phyloP scores from a whole-genome alignment of 2,113 vertebrate species.

The Epinephelus cyanopodus region DNA sequence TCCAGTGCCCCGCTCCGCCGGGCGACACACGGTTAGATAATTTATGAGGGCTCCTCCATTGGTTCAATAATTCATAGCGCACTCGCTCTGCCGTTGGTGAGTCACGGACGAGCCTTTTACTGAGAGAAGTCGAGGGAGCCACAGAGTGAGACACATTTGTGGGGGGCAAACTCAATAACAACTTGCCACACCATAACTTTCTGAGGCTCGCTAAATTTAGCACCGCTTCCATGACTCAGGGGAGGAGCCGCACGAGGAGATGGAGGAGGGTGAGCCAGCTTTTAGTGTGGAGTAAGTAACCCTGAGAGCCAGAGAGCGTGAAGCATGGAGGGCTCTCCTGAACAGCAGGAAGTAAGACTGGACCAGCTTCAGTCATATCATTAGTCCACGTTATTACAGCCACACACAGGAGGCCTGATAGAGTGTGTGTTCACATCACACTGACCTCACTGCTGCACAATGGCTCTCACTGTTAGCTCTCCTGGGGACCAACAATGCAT shows the following conservation, averaged over 20 bases:
- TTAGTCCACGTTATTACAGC: constrained; percentile 14
- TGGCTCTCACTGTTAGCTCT: constrained; percentile 44
- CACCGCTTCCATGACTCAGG: constrained; percentile 55
- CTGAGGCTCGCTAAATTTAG: constrained; percentile 69
- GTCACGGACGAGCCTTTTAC: constrained; percentile 72
- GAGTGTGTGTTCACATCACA: constrained; percentile 15
- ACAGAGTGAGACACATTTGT: constrained; percentile 31
- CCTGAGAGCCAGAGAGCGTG: constrained; percentile 29
- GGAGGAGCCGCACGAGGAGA: constrained; percentile 19
- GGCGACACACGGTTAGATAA: constrained; percentile 72
- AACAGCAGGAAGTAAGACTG: constrained; percentile 11
- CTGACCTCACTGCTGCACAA: constrained; percentile 47
- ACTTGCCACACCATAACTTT: constrained; percentile 63
- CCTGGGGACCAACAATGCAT: constrained; percentile 55
- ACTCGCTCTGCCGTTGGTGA: constrained; percentile 58
- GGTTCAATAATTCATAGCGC: constrained; percentile 82
- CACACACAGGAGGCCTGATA: constrained; percentile 2
- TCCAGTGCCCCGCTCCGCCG: constrained; percentile 48
- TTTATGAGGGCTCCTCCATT: constrained; percentile 80
- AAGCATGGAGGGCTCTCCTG: constrained; percentile 16
- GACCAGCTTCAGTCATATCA: constrained; percentile 4
- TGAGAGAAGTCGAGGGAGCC: constrained; percentile 4
- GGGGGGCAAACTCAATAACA: constrained; percentile 52
- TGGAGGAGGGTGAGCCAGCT: constrained; percentile 42
- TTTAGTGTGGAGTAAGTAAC: constrained; percentile 47